phyloP scores from a whole-genome alignment of 1,140 invertebrate genomes.

The Drosophila nebulosa region DNA sequence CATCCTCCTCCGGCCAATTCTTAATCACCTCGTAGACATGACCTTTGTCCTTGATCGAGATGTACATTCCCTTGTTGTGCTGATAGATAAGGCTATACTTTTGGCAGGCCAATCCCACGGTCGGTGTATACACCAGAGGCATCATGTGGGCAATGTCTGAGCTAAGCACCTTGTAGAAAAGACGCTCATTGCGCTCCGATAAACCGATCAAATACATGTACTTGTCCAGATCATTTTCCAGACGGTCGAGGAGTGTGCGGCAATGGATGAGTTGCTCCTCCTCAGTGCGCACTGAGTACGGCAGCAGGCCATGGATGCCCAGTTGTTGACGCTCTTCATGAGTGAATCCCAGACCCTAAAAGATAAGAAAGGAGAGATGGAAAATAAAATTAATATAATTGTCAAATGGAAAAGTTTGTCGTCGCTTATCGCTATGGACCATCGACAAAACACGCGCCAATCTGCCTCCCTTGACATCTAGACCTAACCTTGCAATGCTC shows the following conservation, averaged over 20 bases:
- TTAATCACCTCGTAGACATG: slow-evolving; percentile 92
- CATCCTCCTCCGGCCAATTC: slow-evolving; percentile 84
- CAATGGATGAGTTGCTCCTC: slow-evolving; percentile 92
- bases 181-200: slow-evolving; percentile 94
- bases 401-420: slow-evolving; percentile 34
- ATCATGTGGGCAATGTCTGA: slow-evolving; percentile 96
- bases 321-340: slow-evolving; percentile 90
- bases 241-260: slow-evolving; percentile 88
- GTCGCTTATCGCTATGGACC: slow-evolving; percentile 14
- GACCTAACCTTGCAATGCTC: slow-evolving; percentile 19
- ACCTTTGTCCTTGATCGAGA: slow-evolving; percentile 97
- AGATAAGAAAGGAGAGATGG: not conserved
- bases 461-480: not conserved
- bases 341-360: slow-evolving; percentile 56
- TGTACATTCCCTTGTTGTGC: slow-evolving; percentile 95
- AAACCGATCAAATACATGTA: slow-evolving; percentile 92
- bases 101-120: slow-evolving; percentile 89
- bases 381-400: slow-evolving; percentile 10
- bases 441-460: slow-evolving; percentile 34
- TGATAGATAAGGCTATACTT: slow-evolving; percentile 72
- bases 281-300: slow-evolving; percentile 90
- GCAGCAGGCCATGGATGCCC: slow-evolving; percentile 93
- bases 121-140: slow-evolving; percentile 83
- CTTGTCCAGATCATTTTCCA: slow-evolving; percentile 91
- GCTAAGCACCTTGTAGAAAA: slow-evolving; percentile 95